Base-by-base conservation (phyloP, 2,888 invertebrate genomes). In the Drosophila bunnanda region DNA sequence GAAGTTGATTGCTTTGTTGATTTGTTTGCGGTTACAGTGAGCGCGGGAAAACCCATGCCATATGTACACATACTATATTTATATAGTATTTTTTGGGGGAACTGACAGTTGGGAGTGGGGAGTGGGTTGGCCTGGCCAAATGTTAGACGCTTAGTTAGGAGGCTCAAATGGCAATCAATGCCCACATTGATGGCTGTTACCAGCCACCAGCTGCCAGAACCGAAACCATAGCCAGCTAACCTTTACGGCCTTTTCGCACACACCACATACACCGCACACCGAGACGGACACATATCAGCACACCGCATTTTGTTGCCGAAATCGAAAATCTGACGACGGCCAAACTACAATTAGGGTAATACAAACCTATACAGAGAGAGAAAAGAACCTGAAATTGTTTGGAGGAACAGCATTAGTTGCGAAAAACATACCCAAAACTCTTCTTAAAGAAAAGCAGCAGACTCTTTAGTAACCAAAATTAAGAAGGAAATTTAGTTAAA, bases 1-100 rank as follows among this genome's bases (percentile, higher is more conserved):
- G 85, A 87, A 73, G 85, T 88, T 89, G 85, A 86, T 86, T 86
- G 85, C 85, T 86, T 84, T 89, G 89, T 89, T 86, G 86, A 89
- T 88, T 85, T 89, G 82, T 86, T 89, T 86, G 86, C 88, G 86
- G 86, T 89, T 85, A 75, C 73, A 76, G 78, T 61, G 77, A 56
- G 77, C 79, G 77, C 55, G 61, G 62, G 55, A 32, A 52, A 44
- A 32, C 46, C 53, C 60, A 22, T 22, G 34, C 50, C 50, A 50
- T 50, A 32, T 50, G 50, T 50, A 50, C 50, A 32, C 20, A 50
- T 52, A 44, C 44, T 25, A 25, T 44, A 44, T 44, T 44, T 44
- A 34, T 52, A 52, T 10, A 15, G 25, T 22, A 30, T 52, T 41
- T 48, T 15, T 38, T 12, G 22, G 54, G 13, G 30, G 20, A 12